Evolutionary conservation across 2,797 vertebrate genomes (phyloP), one percentile per base, ranked within the genome.

Genomic region (Glossophaga mutica): DNA sequence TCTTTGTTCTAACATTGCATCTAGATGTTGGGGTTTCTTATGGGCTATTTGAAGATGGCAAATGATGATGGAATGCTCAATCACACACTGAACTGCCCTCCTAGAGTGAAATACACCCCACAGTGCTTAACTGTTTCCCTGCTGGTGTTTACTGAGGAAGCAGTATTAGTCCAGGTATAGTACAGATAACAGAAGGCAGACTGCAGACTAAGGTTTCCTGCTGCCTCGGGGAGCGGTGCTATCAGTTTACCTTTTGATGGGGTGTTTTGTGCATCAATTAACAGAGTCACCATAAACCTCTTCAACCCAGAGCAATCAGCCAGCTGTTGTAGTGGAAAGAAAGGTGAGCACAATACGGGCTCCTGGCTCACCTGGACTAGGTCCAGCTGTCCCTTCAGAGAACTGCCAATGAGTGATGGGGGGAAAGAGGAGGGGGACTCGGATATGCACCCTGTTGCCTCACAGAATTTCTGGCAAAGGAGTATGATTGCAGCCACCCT

Each of bases 211-310:
- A 48, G 42, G 46, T 96, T 96, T 92, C 93, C 71, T 57, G 59
- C 48, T 77, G 42, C 76, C 86, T 87, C 59, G 1, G 42, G 46
- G 74, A 94, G 37, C 2, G 5, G 19, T 46, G 48, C 3, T 44
- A 95, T 97, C 96, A 81, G 88, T 96, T 98, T 97, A 96, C 96
- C 93, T 96, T 97, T 91, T 90, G 93, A 91, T 90, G 89, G 79
- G 65, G 52, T 95, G 71, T 94, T 96, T 87, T 85, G 74, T 87
- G 91, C 84, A 81, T 97, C 95, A 89, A 73, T 97, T 94, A 93
- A 73, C 94, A 78, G 14, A 79, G 91, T 96, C 84, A 90, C 89
- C 57, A 22, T 87, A 83, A 95, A 89, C 42, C 50, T 39, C 57
- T 86, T 88, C 24, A 59, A 46, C 57, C 42, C 57, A 81, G 88